Percentiles rank a stretch among this genome's conserved stretches.
phyloP scores from a whole-genome alignment of 2,113 vertebrate species.

The Perca flavescens region DNA sequence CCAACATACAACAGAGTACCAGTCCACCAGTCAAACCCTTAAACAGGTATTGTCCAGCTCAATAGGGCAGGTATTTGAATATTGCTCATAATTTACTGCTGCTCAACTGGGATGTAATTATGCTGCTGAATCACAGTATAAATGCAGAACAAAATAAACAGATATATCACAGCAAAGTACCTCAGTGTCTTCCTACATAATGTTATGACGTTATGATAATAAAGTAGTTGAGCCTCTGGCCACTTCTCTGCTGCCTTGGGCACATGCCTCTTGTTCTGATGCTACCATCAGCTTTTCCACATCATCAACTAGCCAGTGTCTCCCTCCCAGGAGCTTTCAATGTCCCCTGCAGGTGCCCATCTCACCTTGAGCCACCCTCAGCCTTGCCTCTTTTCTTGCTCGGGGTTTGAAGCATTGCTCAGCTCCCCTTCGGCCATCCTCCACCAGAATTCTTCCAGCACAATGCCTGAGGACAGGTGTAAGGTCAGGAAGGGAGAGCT shows the following conservation, averaged over 20 bases:
- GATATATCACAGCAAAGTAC: neutral
- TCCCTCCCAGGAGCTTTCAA: conserved; percentile 40
- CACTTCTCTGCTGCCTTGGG: conserved; percentile 14
- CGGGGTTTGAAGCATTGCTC: conserved; percentile 56
- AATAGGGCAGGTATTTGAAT: conserved; percentile 19
- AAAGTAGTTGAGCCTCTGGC: conserved; percentile 17
- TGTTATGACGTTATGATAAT: conserved; percentile 40
- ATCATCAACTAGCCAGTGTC: conserved; percentile 24
- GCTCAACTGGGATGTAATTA: conserved; percentile 19
- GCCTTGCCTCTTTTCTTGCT: conserved; percentile 50
- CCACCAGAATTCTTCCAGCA: conserved; percentile 48
- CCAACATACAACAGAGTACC: neutral
- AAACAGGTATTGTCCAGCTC: neutral
- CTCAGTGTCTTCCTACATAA: conserved; percentile 16
- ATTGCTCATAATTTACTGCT: neutral
- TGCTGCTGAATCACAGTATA: neutral
- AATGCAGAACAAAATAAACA: neutral
- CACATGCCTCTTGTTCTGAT: conserved; percentile 21
- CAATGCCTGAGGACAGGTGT: conserved; percentile 63
- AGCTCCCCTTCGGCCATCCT: conserved; percentile 31
- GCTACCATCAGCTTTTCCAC: conserved; percentile 40
- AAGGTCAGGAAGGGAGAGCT: conserved; percentile 44
- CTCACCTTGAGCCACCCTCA: conserved; percentile 34
- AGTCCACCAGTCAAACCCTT: neutral
- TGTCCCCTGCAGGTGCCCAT: conserved; percentile 46